phyloP scores from a whole-genome alignment of 2,113 vertebrate species.

The Amazona guildingii region DNA sequence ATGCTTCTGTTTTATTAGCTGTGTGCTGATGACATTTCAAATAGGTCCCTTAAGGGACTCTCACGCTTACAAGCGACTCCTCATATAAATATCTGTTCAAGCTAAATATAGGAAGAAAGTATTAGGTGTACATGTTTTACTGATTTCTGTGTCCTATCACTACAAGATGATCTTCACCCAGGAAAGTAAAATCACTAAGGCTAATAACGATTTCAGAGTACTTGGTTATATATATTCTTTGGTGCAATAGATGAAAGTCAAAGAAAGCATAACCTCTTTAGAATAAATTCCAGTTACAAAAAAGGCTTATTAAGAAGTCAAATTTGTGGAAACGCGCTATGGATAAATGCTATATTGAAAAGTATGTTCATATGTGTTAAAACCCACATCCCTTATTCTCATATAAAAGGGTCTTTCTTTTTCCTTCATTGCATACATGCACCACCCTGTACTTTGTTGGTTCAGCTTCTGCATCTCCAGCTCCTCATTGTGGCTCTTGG shows the following conservation, averaged over 20 bases:
- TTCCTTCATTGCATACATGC: fast-evolving
- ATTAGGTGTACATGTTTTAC: background rate
- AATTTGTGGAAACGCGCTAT: background rate
- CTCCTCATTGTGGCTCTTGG: background rate
- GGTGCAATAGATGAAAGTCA: background rate
- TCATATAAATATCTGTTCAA: background rate
- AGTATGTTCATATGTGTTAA: background rate
- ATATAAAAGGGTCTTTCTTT: background rate
- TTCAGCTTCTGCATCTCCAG: fast-evolving
- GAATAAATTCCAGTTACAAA: background rate
- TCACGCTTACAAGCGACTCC: background rate
- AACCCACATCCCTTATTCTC: background rate
- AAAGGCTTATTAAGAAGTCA: background rate
- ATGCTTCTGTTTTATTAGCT: background rate
- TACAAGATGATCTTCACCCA: background rate
- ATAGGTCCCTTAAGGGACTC: background rate
- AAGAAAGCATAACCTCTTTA: background rate
- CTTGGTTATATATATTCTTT: background rate
- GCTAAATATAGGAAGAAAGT: background rate
- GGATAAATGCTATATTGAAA: background rate
- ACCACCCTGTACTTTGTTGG: fast-evolving
- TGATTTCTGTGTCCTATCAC: background rate
- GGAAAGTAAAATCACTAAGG: background rate
- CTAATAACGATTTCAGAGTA: background rate
- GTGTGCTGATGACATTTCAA: background rate